Evolutionary conservation across 2,888 invertebrate genomes (phyloP), one percentile per base, ranked within the genome.

Genomic region (Netelia melanura): DNA sequence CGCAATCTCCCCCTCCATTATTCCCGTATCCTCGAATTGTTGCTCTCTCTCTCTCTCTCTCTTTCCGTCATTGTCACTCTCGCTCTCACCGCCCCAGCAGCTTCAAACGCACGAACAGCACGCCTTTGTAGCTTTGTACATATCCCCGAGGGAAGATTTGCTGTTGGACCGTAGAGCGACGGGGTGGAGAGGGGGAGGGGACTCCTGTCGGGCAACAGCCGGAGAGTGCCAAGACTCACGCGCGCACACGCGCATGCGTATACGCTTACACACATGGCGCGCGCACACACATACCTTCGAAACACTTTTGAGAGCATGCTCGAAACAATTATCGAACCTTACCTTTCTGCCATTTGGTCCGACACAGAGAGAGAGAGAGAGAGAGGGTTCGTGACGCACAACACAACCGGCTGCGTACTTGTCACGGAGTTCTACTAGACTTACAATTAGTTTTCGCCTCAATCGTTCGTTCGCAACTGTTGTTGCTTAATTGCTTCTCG

Each of bases 401-500:
- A 14, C 48, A 48, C 76, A 38, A 17, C 72, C 54, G 30, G 48
- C 48, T 52, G 14, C 17, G 30, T 65, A 25, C 52, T 61, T 48
- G 56, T 61, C 48, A 77, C 68, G 43, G 14, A 68, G 44, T 48
- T 56, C 9, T 67, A 80, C 76, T 67, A 76, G 71, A 83, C 83
- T 85, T 67, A 83, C 85, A 85, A 83, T 83, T 85, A 85, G 75
- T 85, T 85, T 72, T 83, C 67, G 71, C 83, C 83, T 85, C 85
- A 80, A 83, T 83, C 72, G 83, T 52, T 77, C 65, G 79, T 80
- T 79, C 82, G 64, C 68, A 77, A 81, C 76, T 72, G 83, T 80
- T 80, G 80, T 79, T 65, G 76, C 30, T 75, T 85, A 85, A 83
- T 85, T 85, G 83, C 83, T 85, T 77, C 56, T 62, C 79, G 74